Conservation (phyloP, 2,113 vertebrate species). For the Scomber colias region DNA sequence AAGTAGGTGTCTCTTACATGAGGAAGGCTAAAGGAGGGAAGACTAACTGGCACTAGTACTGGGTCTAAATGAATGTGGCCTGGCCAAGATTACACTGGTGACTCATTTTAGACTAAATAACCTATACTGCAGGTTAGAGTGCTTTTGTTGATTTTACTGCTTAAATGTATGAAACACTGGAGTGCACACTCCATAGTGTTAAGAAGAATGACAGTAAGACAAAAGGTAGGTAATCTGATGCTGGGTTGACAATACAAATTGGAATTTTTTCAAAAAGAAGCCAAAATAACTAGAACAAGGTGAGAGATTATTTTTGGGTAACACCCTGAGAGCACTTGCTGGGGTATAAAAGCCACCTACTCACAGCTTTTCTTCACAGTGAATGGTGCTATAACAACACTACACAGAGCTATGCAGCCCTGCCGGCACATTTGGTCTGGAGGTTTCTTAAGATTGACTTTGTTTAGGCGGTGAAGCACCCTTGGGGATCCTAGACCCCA, state of each 20-base stretch:
- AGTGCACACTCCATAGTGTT: conserved; percentile 5
- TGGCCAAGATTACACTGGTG: conserved; percentile 26
- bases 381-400: conserved; percentile 60
- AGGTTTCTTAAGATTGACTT: conserved; percentile 82
- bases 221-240: background rate
- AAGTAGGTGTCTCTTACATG: conserved; percentile 44
- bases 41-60: background rate
- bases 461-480: conserved; percentile 83
- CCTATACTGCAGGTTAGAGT: conserved; percentile 38
- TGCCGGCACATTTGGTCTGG: conserved; percentile 70
- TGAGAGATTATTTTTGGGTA: conserved; percentile 22
- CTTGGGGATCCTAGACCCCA: conserved; percentile 59
- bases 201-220: conserved; percentile 11
- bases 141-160: conserved; percentile 17
- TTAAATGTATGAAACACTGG: conserved; percentile 58
- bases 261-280: background rate
- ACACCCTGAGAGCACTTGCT: conserved; percentile 32
- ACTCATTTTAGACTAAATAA: conserved; percentile 60
- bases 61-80: conserved; percentile 17
- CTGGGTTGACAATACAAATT: conserved; percentile 10
- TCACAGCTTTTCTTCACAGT: conserved; percentile 69
- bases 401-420: conserved; percentile 60
- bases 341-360: conserved; percentile 43
- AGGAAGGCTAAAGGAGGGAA: background rate
- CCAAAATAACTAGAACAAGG: conserved; percentile 27